A percentile compares a stretch with the other conserved stretches of the same genome.
Conservation (phyloP, 1,140 invertebrate genomes). For the Tribolium madens region DNA sequence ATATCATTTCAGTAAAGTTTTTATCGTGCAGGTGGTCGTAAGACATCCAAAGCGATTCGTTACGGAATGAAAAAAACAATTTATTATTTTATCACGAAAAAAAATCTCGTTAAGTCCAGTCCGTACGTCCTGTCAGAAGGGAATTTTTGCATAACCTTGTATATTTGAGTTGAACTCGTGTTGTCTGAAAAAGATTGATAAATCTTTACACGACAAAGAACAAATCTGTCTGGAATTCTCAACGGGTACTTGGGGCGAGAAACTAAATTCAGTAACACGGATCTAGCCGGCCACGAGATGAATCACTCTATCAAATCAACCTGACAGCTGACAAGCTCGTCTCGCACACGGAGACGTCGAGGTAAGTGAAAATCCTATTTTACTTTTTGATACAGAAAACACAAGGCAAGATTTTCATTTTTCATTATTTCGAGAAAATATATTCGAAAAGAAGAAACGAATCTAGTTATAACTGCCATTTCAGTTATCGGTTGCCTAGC, state of each 20-base stretch:
- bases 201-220: conserved; percentile 23
- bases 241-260: conserved; percentile 41
- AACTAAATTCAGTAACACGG: conserved; percentile 49
- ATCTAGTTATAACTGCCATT: background rate
- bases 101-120: conserved; percentile 5
- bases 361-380: conserved; percentile 36
- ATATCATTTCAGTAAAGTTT: conserved; percentile 33
- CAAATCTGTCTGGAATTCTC: conserved; percentile 43
- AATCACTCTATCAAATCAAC: conserved; percentile 61
- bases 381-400: background rate
- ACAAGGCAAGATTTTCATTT: background rate
- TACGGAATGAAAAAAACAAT: conserved; percentile 16
- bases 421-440: background rate
- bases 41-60: conserved; percentile 26
- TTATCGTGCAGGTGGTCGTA: conserved; percentile 23
- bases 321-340: conserved; percentile 57
- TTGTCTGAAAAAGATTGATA: conserved; percentile 6
- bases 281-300: conserved; percentile 57
- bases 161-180: background rate
- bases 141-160: background rate
- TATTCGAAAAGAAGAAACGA: background rate
- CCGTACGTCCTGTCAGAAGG: background rate
- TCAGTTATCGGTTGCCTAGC: background rate
- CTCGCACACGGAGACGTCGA: conserved; percentile 18
- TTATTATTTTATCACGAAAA: background rate